Conservation (phyloP, 2,888 invertebrate genomes). For the Eupithecia inturbata region DNA sequence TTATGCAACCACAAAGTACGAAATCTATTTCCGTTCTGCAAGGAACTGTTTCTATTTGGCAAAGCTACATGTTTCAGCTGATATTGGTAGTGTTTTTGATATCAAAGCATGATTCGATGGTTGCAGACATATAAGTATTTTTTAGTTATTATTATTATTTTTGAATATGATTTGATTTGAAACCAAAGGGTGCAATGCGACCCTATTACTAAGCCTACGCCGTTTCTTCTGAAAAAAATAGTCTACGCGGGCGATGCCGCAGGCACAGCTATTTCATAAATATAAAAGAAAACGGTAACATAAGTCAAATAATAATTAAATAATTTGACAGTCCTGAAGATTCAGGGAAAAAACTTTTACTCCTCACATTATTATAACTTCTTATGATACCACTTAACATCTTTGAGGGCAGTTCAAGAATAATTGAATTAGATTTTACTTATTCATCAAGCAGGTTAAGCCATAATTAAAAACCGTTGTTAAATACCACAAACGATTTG, state of each 20-base stretch:
- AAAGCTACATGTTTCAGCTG: not conserved
- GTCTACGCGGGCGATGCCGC: not conserved
- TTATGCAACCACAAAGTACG: too few relatives aligned
- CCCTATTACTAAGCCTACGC: not conserved
- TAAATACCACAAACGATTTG: too few relatives aligned
- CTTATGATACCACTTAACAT: conserved; percentile 4
- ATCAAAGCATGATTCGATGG: too few relatives aligned
- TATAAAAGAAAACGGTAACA: not conserved
- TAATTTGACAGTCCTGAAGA: not conserved
- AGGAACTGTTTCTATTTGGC: not conserved
- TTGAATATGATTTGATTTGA: too few relatives aligned
- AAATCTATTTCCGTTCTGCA: too few relatives aligned
- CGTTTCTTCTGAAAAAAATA: too few relatives aligned
- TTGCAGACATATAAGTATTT: too few relatives aligned
- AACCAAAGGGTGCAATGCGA: too few relatives aligned
- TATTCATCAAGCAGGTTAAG: not conserved
- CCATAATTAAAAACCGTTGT: not conserved
- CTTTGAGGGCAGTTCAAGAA: conserved; percentile 9
- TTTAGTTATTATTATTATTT: too few relatives aligned
- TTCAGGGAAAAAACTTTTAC: not conserved
- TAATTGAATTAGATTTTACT: conserved; percentile 7
- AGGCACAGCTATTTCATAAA: not conserved
- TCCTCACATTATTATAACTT: conserved; percentile 5
- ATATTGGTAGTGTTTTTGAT: not conserved
- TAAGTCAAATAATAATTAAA: not conserved